Percentiles rank a stretch among this genome's conserved stretches.
Conservation (phyloP, 2,888 invertebrate species). For the Lasioglossum figueresi region DNA sequence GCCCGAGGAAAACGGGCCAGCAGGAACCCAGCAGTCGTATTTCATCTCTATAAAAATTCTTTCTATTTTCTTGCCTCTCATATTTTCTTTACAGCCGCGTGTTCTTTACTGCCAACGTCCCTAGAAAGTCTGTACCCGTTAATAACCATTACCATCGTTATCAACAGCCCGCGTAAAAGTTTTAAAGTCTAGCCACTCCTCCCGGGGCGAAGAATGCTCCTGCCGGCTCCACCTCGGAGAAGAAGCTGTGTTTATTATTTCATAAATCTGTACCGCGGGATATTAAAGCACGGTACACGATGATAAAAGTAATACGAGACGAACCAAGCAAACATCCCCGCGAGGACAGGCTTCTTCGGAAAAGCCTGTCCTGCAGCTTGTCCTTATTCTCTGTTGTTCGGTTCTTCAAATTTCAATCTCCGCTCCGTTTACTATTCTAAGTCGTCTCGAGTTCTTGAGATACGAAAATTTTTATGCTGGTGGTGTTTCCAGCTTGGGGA, state of each 20-base stretch:
- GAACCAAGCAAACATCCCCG: not conserved
- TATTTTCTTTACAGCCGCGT: not conserved
- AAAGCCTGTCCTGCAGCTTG: not conserved
- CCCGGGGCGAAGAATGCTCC: not conserved
- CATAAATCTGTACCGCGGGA: not conserved
- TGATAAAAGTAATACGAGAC: conserved; percentile 1
- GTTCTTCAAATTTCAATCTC: not conserved
- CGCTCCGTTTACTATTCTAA: not conserved
- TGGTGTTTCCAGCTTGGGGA: too few relatives aligned
- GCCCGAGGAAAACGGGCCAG: not conserved
- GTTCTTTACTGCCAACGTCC: not conserved
- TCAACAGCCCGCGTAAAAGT: not conserved
- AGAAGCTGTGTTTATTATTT: not conserved
- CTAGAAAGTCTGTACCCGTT: not conserved
- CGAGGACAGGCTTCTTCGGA: not conserved
- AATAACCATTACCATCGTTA: conserved; percentile 11
- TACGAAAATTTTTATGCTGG: not conserved
- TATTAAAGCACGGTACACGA: conserved; percentile 1
- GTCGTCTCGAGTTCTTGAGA: not conserved
- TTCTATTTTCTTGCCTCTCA: not conserved
- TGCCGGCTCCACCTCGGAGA: not conserved
- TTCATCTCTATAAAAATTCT: not conserved
- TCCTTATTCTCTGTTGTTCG: not conserved
- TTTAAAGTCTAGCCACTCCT: not conserved
- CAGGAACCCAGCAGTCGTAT: not conserved